Base-by-base conservation (phyloP, 2,113 vertebrate species). In the Xerus inauris region DNA sequence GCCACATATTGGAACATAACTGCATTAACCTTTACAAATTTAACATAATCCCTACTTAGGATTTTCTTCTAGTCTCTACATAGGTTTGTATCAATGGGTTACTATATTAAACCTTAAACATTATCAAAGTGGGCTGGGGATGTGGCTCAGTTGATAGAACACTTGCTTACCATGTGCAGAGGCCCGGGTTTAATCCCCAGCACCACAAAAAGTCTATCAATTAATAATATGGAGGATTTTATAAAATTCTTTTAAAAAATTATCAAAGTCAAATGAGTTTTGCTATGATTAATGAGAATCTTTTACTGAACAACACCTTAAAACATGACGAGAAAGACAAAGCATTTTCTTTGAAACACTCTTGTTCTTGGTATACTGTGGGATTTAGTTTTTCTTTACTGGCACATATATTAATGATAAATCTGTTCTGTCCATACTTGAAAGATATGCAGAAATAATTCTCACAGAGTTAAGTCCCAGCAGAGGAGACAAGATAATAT, bases 261-360 rank as follows among this genome's bases (percentile, higher is more conserved):
- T 57, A 57, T 51, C 49, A 42, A 87, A 72, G 19, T 93, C 69
- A 93, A 94, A 94, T 65, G 11, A 94, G 47, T 8, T 95, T 62
- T 95, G n/a, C 90, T 86, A 47, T 1, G 4, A 57, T 49, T 89
- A 90, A 54, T 59, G 45, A 91, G 7, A 83, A 89, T 77, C 4
- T 92, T 59, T 89, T 67, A 95, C 1, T 94, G 62, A 93, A 87
- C 71, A 65, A 79, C 38, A 82, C 10, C 72, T 94, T 95, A 96
- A 94, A 88, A 75, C 11, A 82, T 35, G 32, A 91, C 13, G 20
- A 57, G 54, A 57, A 62, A 62, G 24, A 62, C 59, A 62, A 86
- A 30, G 28, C 75, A 67, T 24, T 59, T 93, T 84, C 80, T 95
- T 92, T 96, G 35, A 89, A 97, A 54, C 84, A 89, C 82, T 76